These are phyloP conservation scores for Florisuga fusca DNA, from an alignment of 2,797 vertebrate genomes.

Conservation along the genomic window DNA sequence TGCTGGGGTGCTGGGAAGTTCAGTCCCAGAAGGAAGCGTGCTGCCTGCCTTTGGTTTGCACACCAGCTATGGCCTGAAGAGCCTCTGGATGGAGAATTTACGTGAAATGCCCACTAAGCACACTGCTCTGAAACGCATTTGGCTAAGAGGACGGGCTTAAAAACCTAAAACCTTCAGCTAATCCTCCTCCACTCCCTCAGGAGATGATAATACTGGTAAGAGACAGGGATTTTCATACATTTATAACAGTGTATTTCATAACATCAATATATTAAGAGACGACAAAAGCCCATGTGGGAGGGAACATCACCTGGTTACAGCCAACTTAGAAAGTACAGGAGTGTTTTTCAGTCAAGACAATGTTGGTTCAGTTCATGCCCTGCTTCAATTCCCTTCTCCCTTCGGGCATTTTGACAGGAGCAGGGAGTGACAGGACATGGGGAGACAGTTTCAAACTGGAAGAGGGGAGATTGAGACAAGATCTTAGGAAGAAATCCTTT, in stretches of 20 bases:
- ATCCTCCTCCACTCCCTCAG: not conserved
- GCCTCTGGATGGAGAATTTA: not conserved
- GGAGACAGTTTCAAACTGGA: too few relatives aligned
- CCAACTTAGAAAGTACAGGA: not conserved
- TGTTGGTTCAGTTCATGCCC: not conserved
- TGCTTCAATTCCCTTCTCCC: not conserved
- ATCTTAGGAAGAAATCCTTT: too few relatives aligned
- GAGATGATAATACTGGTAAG: not conserved
- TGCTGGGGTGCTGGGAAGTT: not conserved
- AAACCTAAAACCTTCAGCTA: not conserved
- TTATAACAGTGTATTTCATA: fast-evolving
- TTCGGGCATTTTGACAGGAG: not conserved
- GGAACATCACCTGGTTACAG: not conserved
- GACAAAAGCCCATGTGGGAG: not conserved
- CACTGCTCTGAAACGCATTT: not conserved
- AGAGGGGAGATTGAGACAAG: too few relatives aligned
- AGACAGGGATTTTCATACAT: not conserved
- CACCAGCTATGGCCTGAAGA: fast-evolving
- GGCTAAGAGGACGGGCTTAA: not conserved
- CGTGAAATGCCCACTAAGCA: fast-evolving
- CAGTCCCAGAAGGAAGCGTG: not conserved
- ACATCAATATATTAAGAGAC: not conserved
- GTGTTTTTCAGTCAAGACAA: not conserved
- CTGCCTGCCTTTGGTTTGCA: not conserved
- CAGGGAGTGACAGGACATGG: too few relatives aligned